phyloP scores from a whole-genome alignment of 1,140 invertebrate species.

The Ylistrum balloti region DNA sequence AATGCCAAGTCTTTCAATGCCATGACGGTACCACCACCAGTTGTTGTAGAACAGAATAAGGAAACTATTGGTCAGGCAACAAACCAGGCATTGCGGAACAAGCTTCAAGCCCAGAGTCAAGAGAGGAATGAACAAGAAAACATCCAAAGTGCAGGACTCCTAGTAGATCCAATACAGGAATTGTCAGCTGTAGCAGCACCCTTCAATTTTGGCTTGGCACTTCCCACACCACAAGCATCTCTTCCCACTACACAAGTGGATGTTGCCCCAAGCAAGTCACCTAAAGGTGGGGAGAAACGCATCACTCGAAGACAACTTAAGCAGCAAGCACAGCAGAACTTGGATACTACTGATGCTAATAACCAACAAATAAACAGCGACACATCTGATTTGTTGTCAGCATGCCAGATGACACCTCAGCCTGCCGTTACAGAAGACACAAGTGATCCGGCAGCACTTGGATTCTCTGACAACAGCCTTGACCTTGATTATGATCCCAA shows the following conservation, averaged over 20 bases:
- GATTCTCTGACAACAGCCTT: constrained; percentile 36
- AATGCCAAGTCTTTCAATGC: constrained; percentile 11
- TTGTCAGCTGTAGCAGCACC: not conserved
- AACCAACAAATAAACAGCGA: not conserved
- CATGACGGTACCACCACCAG: not conserved
- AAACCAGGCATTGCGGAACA: not conserved
- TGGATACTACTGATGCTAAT: not conserved
- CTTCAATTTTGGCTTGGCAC: not conserved
- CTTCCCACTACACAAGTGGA: not conserved
- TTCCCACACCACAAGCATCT: not conserved
- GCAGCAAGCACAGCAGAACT: not conserved
- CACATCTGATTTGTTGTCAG: constrained; percentile 55
- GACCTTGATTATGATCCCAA: constrained; percentile 20
- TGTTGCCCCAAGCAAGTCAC: not conserved
- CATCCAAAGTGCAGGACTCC: constrained; percentile 47
- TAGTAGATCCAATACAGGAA: not conserved
- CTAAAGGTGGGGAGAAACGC: not conserved
- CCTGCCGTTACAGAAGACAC: not conserved
- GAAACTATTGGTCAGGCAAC: constrained; percentile 35
- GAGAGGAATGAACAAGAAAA: constrained; percentile 48
- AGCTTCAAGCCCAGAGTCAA: not conserved
- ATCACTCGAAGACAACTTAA: not conserved
- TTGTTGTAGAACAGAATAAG: not conserved
- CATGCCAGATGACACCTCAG: constrained; percentile 44
- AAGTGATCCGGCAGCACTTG: not conserved